phyloP scores from a whole-genome alignment of 1,140 invertebrate genomes.

The Andricus grossulariae region DNA sequence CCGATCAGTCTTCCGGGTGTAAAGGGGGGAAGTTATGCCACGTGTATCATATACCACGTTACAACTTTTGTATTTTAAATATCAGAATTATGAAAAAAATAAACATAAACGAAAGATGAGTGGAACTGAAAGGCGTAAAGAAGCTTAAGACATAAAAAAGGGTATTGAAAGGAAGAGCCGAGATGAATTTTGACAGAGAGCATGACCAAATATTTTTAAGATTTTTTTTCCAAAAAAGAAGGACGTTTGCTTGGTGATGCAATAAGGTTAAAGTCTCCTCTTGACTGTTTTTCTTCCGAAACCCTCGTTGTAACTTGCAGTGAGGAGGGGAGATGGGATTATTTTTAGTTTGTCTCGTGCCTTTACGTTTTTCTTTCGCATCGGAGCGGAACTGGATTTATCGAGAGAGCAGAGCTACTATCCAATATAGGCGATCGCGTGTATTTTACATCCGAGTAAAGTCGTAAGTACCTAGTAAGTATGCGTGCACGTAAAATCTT shows the following conservation, averaged over 20 bases:
- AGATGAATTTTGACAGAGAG: constrained; percentile 16
- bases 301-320: constrained; percentile 9
- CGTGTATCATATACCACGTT: no score
- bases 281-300: constrained; percentile 8
- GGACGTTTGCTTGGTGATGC: neutral
- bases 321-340: neutral
- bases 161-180: neutral
- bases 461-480: constrained; percentile 16
- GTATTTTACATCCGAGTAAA: constrained; percentile 14
- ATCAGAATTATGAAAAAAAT: no score
- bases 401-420: neutral
- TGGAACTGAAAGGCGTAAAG: neutral
- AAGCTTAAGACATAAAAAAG: constrained; percentile 1
- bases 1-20: no score
- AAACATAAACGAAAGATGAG: no score
- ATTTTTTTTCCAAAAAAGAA: neutral
- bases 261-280: constrained; percentile 19
- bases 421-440: constrained; percentile 3
- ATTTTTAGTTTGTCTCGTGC: constrained; percentile 31
- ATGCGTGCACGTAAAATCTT: neutral
- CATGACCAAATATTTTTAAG: constrained; percentile 14
- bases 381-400: constrained; percentile 6
- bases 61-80: no score
- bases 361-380: constrained; percentile 11
- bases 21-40: no score